Conservation (phyloP, 2,888 invertebrate species). For the Zootermopsis nevadensis region DNA sequence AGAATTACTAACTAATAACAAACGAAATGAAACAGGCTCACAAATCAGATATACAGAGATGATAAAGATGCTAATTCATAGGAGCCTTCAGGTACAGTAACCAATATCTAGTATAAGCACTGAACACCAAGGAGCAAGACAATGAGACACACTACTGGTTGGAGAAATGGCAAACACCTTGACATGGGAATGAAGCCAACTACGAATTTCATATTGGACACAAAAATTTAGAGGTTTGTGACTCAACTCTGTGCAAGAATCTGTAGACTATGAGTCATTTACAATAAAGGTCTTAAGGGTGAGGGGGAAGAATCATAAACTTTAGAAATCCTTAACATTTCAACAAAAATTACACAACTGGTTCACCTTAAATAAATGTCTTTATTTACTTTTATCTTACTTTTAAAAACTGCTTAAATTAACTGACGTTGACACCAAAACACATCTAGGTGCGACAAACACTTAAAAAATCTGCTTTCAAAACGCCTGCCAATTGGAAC, state of each 20-base stretch:
- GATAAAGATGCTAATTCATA: no score
- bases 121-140: not conserved
- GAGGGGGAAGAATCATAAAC: not conserved
- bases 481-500: constrained; percentile 49
- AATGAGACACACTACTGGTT: not conserved
- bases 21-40: no score
- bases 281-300: not conserved
- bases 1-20: not conserved
- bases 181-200: not conserved
- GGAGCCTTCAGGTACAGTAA: no score
- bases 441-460: constrained; percentile 52
- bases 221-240: not conserved
- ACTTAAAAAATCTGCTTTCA: constrained; percentile 50
- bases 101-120: not conserved
- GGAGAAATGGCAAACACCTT: not conserved
- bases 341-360: not conserved
- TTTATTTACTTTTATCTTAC: constrained; percentile 12
- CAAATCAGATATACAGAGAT: no score
- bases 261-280: not conserved
- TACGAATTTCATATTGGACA: not conserved
- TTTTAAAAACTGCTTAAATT: constrained; percentile 43
- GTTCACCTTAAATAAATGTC: constrained; percentile 20
- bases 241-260: not conserved
- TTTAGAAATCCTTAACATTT: not conserved
- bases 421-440: constrained; percentile 47